A percentile compares a stretch with the other conserved stretches of the same genome.
Evolutionary conservation across 2,113 vertebrate genomes (phyloP).

Genomic region (Hemichromis elongatus): DNA sequence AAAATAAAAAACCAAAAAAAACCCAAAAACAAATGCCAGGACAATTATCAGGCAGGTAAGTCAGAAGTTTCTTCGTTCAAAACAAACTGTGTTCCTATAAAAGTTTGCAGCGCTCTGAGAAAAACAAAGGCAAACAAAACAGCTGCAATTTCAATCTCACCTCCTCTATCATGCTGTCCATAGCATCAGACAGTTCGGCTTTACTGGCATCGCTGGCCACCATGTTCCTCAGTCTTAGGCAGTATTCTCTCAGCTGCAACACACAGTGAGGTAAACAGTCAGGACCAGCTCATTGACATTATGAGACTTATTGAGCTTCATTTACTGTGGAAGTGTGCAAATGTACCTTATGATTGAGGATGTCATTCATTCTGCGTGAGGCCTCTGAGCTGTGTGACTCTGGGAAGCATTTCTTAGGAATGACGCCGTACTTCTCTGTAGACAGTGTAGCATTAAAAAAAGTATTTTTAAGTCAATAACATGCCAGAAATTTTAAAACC

Average conservation of each 20-base stretch:
- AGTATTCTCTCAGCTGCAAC: conserved; percentile 92
- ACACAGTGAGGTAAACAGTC: not conserved
- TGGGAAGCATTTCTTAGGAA: conserved; percentile 96
- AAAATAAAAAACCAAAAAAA: not conserved
- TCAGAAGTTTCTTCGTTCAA: not conserved
- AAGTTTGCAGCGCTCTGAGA: not conserved
- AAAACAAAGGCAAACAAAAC: not conserved
- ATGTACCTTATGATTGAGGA: conserved; percentile 94
- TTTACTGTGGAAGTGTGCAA: not conserved
- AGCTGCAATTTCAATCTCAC: conserved; percentile 64
- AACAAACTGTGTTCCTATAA: not conserved
- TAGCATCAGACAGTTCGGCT: conserved; percentile 77
- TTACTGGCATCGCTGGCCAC: conserved; percentile 81
- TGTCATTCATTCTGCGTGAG: conserved; percentile 94
- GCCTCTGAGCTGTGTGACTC: conserved; percentile 95
- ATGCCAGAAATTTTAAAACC: not conserved
- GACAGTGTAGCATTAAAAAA: not conserved
- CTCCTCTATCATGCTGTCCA: conserved; percentile 96
- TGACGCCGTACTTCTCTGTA: conserved; percentile 92
- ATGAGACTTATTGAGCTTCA: not conserved
- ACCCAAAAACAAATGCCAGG: not conserved
- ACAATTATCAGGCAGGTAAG: not conserved
- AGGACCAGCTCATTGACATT: not conserved
- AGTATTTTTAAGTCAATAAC: not conserved
- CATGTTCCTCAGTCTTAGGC: conserved; percentile 87